These are phyloP conservation scores for Plagodis pulveraria DNA, from an alignment of 2,888 invertebrate species.

Conservation along the genomic window DNA sequence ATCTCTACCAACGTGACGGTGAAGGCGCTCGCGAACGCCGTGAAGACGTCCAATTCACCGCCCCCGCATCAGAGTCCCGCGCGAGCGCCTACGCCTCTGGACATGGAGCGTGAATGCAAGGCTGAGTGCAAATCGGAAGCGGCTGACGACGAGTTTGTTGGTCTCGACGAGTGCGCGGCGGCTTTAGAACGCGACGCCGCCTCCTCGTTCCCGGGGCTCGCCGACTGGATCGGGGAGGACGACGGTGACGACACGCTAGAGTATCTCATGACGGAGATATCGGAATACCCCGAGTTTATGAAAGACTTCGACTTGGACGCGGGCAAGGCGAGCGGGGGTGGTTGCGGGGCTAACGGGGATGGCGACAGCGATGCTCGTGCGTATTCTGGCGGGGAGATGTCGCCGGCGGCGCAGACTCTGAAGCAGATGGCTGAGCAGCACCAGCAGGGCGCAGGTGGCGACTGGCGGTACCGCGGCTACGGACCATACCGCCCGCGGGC, in stretches of 20 bases:
- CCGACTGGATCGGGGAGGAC: conserved; percentile 93
- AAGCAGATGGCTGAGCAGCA: conserved; percentile 99
- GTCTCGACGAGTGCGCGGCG: conserved; percentile 92
- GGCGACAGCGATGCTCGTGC: conserved; percentile 60
- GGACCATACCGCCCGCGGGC: conserved; percentile 77
- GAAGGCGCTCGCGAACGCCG: conserved; percentile 85
- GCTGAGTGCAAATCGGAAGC: conserved; percentile 92
- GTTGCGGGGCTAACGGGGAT: conserved; percentile 80
- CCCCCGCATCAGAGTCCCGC: conserved; percentile 73
- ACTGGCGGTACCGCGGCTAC: conserved; percentile 84
- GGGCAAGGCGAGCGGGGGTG: conserved; percentile 66
- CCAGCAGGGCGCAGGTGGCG: conserved; percentile 89
- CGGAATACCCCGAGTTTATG: conserved; percentile 93
- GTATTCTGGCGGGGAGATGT: conserved; percentile 88
- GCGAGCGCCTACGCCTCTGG: conserved; percentile 92
- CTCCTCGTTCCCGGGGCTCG: conserved; percentile 90
- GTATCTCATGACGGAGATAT: conserved; percentile 94
- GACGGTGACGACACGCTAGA: conserved; percentile 93
- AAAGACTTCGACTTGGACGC: conserved; percentile 90
- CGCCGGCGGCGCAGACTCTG: conserved; percentile 96
- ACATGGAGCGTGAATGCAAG: conserved; percentile 91
- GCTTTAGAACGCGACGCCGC: conserved; percentile 94
- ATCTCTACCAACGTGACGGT: conserved; percentile 97
- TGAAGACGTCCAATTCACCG: conserved; percentile 74
- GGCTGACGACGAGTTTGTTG: conserved; percentile 94